These are phyloP conservation scores for Melanocharis versteri DNA, from an alignment of 2,113 vertebrate genomes.

Conservation along the genomic window DNA sequence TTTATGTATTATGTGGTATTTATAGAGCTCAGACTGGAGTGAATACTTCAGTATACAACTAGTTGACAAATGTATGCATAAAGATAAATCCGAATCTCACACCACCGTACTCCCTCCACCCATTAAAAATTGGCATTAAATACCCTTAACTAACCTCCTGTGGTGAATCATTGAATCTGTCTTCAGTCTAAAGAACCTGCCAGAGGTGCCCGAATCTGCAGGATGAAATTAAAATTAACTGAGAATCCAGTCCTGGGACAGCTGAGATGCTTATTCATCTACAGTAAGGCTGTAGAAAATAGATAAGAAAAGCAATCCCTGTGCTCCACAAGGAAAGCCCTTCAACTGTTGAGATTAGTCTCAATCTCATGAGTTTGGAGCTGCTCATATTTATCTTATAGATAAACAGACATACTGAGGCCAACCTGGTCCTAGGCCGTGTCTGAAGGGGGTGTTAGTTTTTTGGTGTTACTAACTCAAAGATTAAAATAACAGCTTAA, in stretches of 20 bases:
- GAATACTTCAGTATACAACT: background rate
- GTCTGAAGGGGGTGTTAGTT: background rate
- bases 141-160: background rate
- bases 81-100: background rate
- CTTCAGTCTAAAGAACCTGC: background rate
- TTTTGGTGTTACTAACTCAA: background rate
- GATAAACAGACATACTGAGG: background rate
- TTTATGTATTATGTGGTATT: background rate
- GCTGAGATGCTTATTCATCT: background rate
- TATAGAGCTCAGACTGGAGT: background rate
- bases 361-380: background rate
- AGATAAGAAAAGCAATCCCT: background rate
- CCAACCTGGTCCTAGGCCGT: background rate
- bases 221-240: background rate
- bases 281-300: background rate
- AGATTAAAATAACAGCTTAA: background rate
- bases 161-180: background rate
- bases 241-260: background rate
- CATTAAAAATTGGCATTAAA: background rate
- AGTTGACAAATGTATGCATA: background rate
- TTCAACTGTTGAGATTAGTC: background rate
- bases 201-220: background rate
- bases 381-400: background rate
- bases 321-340: background rate
- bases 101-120: fast-evolving